Evolutionary conservation across 2,113 vertebrate species (phyloP).

Genomic region (Canis aureus): DNA sequence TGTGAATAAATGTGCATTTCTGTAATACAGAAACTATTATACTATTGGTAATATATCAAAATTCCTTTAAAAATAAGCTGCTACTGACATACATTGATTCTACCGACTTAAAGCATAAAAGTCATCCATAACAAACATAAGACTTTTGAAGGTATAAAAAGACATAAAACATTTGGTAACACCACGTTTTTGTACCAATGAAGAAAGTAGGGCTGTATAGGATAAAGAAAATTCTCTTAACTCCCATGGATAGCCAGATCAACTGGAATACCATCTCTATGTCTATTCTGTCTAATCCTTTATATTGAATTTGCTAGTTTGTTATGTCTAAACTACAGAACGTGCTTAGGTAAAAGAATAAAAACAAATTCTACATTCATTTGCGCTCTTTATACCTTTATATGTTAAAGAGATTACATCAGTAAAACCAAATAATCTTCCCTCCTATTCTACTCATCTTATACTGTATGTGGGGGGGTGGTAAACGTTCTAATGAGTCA

Average conservation of each 20-base stretch:
- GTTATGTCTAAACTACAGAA: not conserved
- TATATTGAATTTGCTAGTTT: not conserved
- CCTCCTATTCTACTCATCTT: not conserved
- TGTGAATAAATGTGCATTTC: not conserved
- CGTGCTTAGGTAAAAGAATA: not conserved
- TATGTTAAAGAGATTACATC: not conserved
- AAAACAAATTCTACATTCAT: not conserved
- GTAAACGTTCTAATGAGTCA: not conserved
- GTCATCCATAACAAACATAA: not conserved
- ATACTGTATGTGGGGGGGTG: not conserved
- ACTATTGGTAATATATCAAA: not conserved
- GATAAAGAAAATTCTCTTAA: not conserved
- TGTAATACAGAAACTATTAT: not conserved
- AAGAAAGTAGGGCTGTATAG: not conserved
- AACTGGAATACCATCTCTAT: not conserved
- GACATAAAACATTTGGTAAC: not conserved
- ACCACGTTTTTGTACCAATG: not conserved
- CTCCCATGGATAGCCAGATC: not conserved
- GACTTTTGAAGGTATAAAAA: not conserved
- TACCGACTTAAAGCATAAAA: not conserved
- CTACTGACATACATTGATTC: not conserved
- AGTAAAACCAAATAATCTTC: not conserved
- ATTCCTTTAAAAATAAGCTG: conserved; percentile 16
- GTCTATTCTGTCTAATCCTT: not conserved
- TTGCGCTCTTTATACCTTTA: not conserved